Evolutionary conservation across 2,888 invertebrate genomes (phyloP).

Genomic region (Epinotia demarniana): DNA sequence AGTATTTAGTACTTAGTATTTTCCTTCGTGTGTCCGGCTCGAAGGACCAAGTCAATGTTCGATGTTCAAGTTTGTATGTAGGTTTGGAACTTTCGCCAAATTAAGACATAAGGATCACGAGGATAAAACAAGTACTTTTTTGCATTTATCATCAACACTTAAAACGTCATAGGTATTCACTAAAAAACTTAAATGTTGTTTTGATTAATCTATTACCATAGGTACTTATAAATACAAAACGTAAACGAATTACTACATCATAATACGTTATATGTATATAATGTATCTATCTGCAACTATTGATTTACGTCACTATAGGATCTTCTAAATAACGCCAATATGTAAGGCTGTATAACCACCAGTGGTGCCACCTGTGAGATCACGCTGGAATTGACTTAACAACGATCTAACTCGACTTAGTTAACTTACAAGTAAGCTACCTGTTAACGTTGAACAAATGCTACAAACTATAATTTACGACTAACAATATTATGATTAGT

Average conservation of each 20-base stretch:
- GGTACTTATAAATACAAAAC: too few species aligned
- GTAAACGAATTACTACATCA: too few species aligned
- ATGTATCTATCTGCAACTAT: background rate
- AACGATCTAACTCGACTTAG: constrained; percentile 20
- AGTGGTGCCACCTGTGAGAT: constrained; percentile 56
- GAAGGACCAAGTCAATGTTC: constrained; percentile 28
- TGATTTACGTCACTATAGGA: background rate
- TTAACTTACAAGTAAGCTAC: constrained; percentile 10
- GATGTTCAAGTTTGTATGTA: background rate
- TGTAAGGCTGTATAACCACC: constrained; percentile 48
- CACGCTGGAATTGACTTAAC: constrained; percentile 18
- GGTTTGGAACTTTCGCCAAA: too few species aligned
- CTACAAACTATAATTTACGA: constrained; percentile 2
- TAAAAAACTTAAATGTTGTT: background rate
- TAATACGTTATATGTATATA: too few species aligned
- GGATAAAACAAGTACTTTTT: too few species aligned
- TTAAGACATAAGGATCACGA: too few species aligned
- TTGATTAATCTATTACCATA: background rate
- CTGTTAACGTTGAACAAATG: background rate
- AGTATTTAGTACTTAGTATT: too few species aligned
- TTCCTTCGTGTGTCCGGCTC: constrained; percentile 15
- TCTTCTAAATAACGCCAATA: constrained; percentile 1
- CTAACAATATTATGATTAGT: background rate
- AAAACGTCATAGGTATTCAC: background rate
- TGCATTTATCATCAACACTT: too few species aligned